phyloP scores from a whole-genome alignment of 2,888 invertebrate genomes.

The Morpho helenor region DNA sequence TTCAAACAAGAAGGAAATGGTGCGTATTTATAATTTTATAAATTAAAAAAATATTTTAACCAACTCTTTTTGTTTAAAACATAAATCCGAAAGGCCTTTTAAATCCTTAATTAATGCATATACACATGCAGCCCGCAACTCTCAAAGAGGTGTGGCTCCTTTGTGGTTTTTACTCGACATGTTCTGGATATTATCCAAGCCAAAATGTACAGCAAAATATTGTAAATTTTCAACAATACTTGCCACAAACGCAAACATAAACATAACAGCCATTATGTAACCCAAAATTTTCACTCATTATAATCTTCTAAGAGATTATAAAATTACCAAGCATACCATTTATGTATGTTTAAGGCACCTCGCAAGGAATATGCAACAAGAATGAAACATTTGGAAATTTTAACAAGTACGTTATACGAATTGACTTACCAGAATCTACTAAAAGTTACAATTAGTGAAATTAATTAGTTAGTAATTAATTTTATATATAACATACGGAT shows the following conservation, averaged over 20 bases:
- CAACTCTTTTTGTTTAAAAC: slow-evolving; percentile 1
- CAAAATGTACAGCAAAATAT: slow-evolving; percentile 9
- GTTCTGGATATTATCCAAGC: slow-evolving; percentile 15
- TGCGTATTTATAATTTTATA: too few species aligned
- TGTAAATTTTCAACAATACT: slow-evolving; percentile 4
- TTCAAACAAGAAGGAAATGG: too few species aligned
- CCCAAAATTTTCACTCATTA: slow-evolving; percentile 18
- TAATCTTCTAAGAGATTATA: slow-evolving; percentile 19
- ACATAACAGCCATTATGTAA: slow-evolving; percentile 14
- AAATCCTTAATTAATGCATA: slow-evolving; percentile 21
- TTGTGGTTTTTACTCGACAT: slow-evolving; percentile 21
- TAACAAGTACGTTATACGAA: too few species aligned
- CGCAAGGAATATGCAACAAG: slow-evolving; percentile 10
- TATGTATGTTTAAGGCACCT: slow-evolving; percentile 19
- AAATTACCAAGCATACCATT: slow-evolving; percentile 12
- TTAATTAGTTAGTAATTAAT: too few species aligned
- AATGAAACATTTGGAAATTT: not conserved
- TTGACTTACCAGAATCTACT: too few species aligned
- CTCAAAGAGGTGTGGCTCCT: slow-evolving; percentile 19
- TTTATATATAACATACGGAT: too few species aligned
- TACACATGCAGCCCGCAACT: slow-evolving; percentile 20
- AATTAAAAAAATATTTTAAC: not conserved
- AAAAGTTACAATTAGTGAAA: too few species aligned
- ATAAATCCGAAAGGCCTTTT: slow-evolving; percentile 8
- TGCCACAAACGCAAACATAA: slow-evolving; percentile 1